Evolutionary conservation across 2,888 invertebrate genomes (phyloP), one percentile per base, ranked within the genome.

Genomic region (Tiliacea aurago): DNA sequence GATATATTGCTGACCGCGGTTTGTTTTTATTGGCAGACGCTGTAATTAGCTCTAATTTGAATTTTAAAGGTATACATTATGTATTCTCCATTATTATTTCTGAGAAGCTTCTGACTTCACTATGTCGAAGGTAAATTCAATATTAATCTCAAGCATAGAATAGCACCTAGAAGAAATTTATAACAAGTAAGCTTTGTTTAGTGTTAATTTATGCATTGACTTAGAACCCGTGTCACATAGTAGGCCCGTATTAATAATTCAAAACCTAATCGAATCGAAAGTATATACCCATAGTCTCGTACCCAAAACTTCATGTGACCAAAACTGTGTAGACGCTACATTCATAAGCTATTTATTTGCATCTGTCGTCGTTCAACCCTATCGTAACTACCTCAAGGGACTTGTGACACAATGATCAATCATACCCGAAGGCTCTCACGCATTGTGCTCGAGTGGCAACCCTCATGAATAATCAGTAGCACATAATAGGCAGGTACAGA

Each of bases 361-460:
- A 79, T 83, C 77, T 83, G 85, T 86, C 86, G 83, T 78, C 80
- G 72, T 74, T 82, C 84, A 83, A 82, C 85, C 87, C 85, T 89
- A 90, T 89, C 89, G 86, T 86, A 89, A 87, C 85, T 86, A 80
- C 84, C 84, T 84, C 74, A 73, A 81, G 85, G 83, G 87, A 75
- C 77, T 80, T 71, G 76, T 80, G 84, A 77, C 83, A 87, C 84
- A 86, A 90, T 88, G 90, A 93, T 92, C 90, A 90, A 93, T 92
- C 91, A 91, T 89, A 84, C 87, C 87, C 87, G 70, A 58, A 74
- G 79, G 80, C 80, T 71, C 74, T 75, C 81, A 82, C 86, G 79
- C 86, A 86, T 85, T 86, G 83, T 85, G 74, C 73, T 73, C 80
- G 71, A 84, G 83, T 80, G 81, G 78, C 80, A 82, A 84, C 86